phyloP scores from a whole-genome alignment of 2,113 vertebrate species.

The Eudyptes chrysolophus region DNA sequence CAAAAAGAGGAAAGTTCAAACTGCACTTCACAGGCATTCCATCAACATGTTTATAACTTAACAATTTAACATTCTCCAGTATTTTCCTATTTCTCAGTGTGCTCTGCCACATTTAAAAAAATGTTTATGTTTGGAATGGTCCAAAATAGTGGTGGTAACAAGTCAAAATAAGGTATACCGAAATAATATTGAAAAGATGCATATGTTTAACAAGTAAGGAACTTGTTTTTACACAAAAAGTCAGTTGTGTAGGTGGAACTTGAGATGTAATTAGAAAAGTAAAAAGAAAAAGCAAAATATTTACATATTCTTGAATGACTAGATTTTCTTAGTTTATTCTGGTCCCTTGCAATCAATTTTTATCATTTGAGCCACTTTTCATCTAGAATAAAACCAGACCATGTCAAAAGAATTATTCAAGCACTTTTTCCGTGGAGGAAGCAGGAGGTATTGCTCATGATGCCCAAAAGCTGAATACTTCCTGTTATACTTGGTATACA shows the following conservation, averaged over 20 bases:
- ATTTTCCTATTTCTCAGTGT: neutral
- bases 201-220: neutral
- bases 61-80: neutral
- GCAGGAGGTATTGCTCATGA: neutral
- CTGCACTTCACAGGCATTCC: neutral
- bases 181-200: neutral
- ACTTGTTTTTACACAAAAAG: neutral
- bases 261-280: neutral
- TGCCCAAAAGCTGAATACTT: neutral
- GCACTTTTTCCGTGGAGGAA: neutral
- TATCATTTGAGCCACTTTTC: neutral
- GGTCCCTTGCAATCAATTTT: neutral
- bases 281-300: neutral
- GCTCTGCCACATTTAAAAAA: neutral
- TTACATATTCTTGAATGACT: neutral
- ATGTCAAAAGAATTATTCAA: neutral
- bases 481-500: neutral
- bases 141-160: neutral
- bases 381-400: neutral
- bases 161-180: neutral
- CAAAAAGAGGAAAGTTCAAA: neutral
- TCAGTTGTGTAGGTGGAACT: neutral
- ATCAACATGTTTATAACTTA: neutral
- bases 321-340: neutral
- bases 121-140: neutral